Base-by-base conservation (phyloP, 2,888 invertebrate genomes). In the Drosophila ezoana region DNA sequence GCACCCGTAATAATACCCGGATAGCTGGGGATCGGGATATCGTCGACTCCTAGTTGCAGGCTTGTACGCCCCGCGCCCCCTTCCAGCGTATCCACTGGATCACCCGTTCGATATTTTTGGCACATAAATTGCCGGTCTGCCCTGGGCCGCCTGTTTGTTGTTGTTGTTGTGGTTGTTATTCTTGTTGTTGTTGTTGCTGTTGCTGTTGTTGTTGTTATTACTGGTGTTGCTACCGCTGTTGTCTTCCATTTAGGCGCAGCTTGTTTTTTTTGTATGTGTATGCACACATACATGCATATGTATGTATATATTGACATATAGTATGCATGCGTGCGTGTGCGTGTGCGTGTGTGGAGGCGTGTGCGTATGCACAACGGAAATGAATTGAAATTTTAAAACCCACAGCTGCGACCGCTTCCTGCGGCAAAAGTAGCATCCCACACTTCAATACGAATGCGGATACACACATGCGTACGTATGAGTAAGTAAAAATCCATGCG, bases 301-400 rank as follows among this genome's bases (percentile, higher is more conserved):
- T n/a, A 10, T 16, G 23, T n/a, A 10, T 16, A 13, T 20, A 28
- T 10, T 14, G 11, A 28, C 3, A n/a, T 13, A 28, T 8, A 52
- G 11, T 13, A 10, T 35, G 35, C 35, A 13, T 35, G 35, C 10
- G 35, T 13, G 37, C 28, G 62, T 68, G 28, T 59, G 20, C 52
- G 48, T 51, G 48, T 23, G 56, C 43, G 28, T 14, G 56, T n/a
- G 16, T 18, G 28, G n/a, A 44, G 32, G 71, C 72, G 71, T 71
- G 72, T 73, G 68, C 68, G 87, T 77, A 68, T 81, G 76, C 72
- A 77, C 76, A 83, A 77, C 76, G 89, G 86, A 89, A 90, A 87
- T 85, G 84, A 89, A 87, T 90, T 89, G 90, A 89, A 90, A 87
- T 84, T 89, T 89, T 83, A 87, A 89, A 90, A 86, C 77, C 86